Evolutionary conservation across 2,113 vertebrate species (phyloP).

Genomic region (Ondatra zibethicus): DNA sequence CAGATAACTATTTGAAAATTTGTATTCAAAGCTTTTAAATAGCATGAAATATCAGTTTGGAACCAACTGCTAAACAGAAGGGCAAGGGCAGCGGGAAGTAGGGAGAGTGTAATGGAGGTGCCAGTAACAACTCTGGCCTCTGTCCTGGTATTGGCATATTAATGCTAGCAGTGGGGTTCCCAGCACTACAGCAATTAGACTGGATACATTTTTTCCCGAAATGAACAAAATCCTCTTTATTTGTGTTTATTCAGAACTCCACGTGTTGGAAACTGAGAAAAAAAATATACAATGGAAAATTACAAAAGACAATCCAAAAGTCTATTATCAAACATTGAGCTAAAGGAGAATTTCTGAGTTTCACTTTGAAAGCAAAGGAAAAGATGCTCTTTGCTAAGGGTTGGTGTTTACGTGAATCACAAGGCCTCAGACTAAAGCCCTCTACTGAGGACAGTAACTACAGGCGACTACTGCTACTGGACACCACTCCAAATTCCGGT

Average conservation of each 20-base stretch:
- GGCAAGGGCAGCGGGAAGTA: neutral
- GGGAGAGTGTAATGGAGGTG: neutral
- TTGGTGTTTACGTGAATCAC: neutral
- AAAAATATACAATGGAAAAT: neutral
- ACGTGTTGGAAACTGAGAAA: neutral
- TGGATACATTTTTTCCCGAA: neutral
- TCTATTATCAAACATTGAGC: neutral
- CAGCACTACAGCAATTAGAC: neutral
- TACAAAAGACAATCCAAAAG: constrained; percentile 8
- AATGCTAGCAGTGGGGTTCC: neutral
- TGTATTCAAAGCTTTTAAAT: constrained; percentile 57
- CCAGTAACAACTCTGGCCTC: neutral
- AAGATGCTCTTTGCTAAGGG: neutral
- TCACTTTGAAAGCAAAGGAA: neutral
- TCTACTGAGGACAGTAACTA: neutral
- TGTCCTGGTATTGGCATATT: neutral
- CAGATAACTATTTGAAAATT: constrained; percentile 55
- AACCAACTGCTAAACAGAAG: constrained; percentile 28
- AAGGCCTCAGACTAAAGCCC: neutral
- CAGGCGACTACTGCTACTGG: neutral
- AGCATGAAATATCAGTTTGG: constrained; percentile 43
- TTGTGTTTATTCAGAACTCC: constrained; percentile 29
- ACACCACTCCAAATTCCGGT: neutral
- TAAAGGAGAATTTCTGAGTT: neutral
- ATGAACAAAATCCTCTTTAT: neutral